A percentile compares a stretch with the other conserved stretches of the same genome.
Evolutionary conservation across 2,797 vertebrate genomes (phyloP).

Genomic region (Sus cebifrons): DNA sequence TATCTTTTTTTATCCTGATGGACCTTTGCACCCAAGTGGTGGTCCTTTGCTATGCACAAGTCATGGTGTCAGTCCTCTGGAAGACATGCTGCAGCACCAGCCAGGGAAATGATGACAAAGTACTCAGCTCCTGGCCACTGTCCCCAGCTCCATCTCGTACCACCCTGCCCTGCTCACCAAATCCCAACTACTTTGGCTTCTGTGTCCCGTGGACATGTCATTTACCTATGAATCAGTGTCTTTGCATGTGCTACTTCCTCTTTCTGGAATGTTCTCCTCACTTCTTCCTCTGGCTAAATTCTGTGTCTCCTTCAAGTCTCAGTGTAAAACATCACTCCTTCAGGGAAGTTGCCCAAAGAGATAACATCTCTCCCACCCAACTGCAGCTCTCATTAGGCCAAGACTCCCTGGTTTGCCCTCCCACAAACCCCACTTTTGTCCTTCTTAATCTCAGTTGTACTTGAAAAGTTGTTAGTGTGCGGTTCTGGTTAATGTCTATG

Average conservation of each 20-base stretch:
- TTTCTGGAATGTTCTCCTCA: background rate
- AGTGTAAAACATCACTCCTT: background rate
- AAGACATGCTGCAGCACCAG: rapidly evolving
- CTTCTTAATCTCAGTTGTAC: background rate
- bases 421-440: background rate
- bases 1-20: background rate
- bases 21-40: background rate
- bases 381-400: background rate
- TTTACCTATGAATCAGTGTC: background rate
- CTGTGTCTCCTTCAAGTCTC: background rate
- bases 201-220: background rate
- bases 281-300: background rate
- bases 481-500: background rate
- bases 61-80: background rate
- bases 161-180: background rate
- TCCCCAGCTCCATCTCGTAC: background rate
- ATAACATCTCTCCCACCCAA: background rate
- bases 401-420: background rate
- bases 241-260: background rate
- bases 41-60: background rate
- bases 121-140: rapidly evolving
- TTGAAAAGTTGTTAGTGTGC: background rate
- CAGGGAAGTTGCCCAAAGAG: background rate
- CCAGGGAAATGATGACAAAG: background rate
- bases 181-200: background rate